Base-by-base conservation (phyloP, 2,113 vertebrate genomes). In the Mesocricetus auratus region DNA sequence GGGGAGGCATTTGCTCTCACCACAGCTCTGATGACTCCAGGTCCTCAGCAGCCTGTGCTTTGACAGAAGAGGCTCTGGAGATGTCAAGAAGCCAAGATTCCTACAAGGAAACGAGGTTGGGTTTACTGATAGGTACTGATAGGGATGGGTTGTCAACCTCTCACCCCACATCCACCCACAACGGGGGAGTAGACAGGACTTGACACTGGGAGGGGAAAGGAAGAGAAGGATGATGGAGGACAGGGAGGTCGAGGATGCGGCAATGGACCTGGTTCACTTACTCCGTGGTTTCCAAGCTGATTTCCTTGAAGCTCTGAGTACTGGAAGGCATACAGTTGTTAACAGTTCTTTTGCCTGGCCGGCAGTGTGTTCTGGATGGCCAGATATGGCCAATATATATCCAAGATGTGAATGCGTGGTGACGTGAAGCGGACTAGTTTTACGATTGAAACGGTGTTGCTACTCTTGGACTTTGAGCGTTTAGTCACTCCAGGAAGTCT, bases 351-450 rank as follows among this genome's bases (percentile, higher is more conserved):
- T 53, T 58, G 53, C 13, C 53, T 58, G 21, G 19, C 36, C 58
- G 10, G 5, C n/a, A 3, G 33, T n/a, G 2, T n/a, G 77, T 11
- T 21, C 8, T n/a, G 36, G 68, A 16, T 69, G 33, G 9, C 16
- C 19, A n/a, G 24, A 16, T 33, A 16, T 69, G 33, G 9, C 16
- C 19, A n/a, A n/a, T 58, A 21, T 81, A 36, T 22, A n/a, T 33
- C 19, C 17, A 22, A 4, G 0, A 8, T n/a, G 19, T 19, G 47
- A 53, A 22, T 36, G 4, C 50, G 58, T 10, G 53, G 4, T 24
- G 4, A 22, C 16, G 9, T 11, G 9, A 22, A 39, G 22, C 0
- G 0, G 10, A 15, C 33, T 3, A 58, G 29, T 22, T 79, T 77
- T 79, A 21, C 36, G 33, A 22, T 3, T 33, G 50, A 50, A 9